phyloP scores from a whole-genome alignment of 2,888 invertebrate genomes.

The Lasioglossum oenotherae region DNA sequence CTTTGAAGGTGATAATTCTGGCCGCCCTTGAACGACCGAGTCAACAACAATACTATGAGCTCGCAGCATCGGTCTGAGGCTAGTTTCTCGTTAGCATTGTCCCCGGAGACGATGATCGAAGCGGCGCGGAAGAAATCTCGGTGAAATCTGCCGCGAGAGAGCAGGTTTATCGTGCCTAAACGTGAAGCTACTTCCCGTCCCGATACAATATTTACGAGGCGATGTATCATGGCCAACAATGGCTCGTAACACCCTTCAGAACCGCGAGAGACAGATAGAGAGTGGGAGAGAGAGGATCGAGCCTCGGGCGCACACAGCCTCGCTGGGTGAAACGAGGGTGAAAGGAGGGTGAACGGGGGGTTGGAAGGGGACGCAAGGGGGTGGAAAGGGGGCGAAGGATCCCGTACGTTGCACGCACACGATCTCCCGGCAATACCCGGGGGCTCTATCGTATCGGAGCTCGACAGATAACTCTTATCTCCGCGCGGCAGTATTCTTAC shows the following conservation, averaged over 20 bases:
- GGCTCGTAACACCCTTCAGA: slow-evolving; percentile 79
- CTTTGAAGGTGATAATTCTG: background rate
- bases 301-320: slow-evolving; percentile 40
- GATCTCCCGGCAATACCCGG: slow-evolving; percentile 62
- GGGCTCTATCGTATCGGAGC: slow-evolving; percentile 82
- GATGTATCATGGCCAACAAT: slow-evolving; percentile 84
- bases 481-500: slow-evolving; percentile 81
- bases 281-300: background rate
- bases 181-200: slow-evolving; percentile 76
- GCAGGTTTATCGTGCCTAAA: slow-evolving; percentile 73
- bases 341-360: background rate
- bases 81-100: background rate
- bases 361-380: background rate
- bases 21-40: background rate
- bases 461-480: slow-evolving; percentile 83
- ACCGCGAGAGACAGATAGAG: slow-evolving; percentile 3
- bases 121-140: slow-evolving; percentile 53
- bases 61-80: background rate
- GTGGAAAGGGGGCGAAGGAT: slow-evolving; percentile 56
- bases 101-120: slow-evolving; percentile 42
- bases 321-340: slow-evolving; percentile 63
- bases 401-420: slow-evolving; percentile 30
- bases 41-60: background rate
- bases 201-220: slow-evolving; percentile 84
- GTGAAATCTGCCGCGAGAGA: slow-evolving; percentile 59